These are phyloP conservation scores for Drosophila fulvimacula DNA, from an alignment of 2,888 invertebrate genomes.

Conservation along the genomic window DNA sequence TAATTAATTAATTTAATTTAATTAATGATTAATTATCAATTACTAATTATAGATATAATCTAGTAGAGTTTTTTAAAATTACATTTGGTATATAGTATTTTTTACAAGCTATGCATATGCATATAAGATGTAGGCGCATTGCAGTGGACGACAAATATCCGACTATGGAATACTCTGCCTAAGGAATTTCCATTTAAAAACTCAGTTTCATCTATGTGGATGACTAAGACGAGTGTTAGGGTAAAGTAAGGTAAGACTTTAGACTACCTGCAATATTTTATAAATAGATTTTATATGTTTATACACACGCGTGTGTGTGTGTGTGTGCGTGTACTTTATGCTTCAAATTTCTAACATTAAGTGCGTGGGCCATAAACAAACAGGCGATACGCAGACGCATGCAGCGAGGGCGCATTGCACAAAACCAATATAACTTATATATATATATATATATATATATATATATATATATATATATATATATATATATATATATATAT, in stretches of 20 bases:
- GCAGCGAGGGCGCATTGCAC: constrained; percentile 3
- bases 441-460: background rate
- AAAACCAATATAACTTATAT: constrained; percentile 7
- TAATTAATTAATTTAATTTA: background rate
- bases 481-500: background rate
- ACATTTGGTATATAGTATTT: background rate
- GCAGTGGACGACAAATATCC: background rate
- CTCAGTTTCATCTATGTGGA: background rate
- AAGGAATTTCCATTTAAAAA: too few relatives aligned
- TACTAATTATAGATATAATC: background rate
- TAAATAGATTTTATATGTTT: background rate
- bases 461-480: background rate
- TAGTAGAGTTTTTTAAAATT: background rate
- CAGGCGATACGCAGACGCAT: constrained; percentile 1
- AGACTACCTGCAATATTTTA: constrained; percentile 5
- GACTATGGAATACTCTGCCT: background rate
- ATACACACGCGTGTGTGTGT: too few relatives aligned
- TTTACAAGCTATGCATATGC: constrained; percentile 2
- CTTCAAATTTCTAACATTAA: constrained; percentile 2
- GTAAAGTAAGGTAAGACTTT: background rate
- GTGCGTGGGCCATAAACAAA: constrained; percentile 2
- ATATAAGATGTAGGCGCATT: background rate
- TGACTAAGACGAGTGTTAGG: constrained; percentile 1
- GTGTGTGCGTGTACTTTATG: background rate
- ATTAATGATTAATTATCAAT: background rate